These are phyloP conservation scores for Anticlea derivata DNA, from an alignment of 2,888 invertebrate genomes.

Conservation along the genomic window DNA sequence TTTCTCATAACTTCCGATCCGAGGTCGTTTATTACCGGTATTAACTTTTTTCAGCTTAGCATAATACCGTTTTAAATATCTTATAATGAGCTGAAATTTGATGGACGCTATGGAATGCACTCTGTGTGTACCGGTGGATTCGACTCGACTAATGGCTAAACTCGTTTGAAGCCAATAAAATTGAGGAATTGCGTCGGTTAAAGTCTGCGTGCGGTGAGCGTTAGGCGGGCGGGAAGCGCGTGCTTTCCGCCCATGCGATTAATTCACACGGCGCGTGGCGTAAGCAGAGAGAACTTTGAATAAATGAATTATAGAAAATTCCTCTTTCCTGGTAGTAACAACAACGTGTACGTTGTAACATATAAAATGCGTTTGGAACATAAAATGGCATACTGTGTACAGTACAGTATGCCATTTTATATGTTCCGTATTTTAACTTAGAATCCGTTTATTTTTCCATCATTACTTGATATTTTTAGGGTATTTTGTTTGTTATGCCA, in stretches of 20 bases:
- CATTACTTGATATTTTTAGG: too few species aligned
- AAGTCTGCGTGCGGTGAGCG: slow-evolving; percentile 23
- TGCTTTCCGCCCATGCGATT: slow-evolving; percentile 44
- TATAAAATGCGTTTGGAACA: too few species aligned
- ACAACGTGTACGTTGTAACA: too few species aligned
- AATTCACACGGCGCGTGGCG: slow-evolving; percentile 48
- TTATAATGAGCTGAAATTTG: slow-evolving; percentile 45
- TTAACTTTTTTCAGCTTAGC: slow-evolving; percentile 46
- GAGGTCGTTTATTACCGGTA: slow-evolving; percentile 47
- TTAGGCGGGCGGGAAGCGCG: slow-evolving; percentile 50
- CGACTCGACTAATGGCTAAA: slow-evolving; percentile 39
- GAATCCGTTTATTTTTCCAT: too few species aligned
- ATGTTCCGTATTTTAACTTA: too few species aligned
- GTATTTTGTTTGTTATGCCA: background rate
- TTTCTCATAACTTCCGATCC: slow-evolving; percentile 44
- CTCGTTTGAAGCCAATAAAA: slow-evolving; percentile 27
- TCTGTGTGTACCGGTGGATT: slow-evolving; percentile 12
- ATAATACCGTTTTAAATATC: slow-evolving; percentile 50
- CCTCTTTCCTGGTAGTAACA: background rate
- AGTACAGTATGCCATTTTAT: too few species aligned
- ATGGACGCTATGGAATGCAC: slow-evolving; percentile 46
- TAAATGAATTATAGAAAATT: background rate
- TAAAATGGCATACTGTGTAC: too few species aligned
- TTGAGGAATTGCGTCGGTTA: slow-evolving; percentile 21
- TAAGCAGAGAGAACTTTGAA: background rate